phyloP scores from a whole-genome alignment of 2,797 vertebrate genomes.

The Anniella stebbinsi region DNA sequence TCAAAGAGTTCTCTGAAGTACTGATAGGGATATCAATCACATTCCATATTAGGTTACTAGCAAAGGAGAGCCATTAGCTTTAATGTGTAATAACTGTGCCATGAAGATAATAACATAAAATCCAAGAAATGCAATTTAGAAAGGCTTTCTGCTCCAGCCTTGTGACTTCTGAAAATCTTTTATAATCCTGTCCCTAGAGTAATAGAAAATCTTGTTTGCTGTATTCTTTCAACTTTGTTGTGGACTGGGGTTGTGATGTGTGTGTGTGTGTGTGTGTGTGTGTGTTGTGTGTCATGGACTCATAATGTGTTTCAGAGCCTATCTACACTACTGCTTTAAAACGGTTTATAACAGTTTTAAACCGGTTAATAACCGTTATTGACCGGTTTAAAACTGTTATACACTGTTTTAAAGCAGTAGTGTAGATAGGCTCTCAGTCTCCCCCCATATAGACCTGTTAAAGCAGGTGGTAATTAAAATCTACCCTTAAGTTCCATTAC shows the following conservation, averaged over 20 bases:
- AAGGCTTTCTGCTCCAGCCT: conserved; percentile 74
- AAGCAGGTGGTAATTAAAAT: conserved; percentile 24
- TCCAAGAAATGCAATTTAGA: conserved; percentile 79
- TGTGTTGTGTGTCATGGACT: conserved; percentile 37
- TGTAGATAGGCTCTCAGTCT: too few species aligned
- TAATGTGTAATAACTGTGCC: conserved; percentile 80
- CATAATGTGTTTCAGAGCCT: conserved; percentile 55
- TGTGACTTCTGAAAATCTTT: conserved; percentile 54
- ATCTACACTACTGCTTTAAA: too few species aligned
- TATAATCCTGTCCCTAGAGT: conserved; percentile 74
- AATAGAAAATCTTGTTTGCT: conserved; percentile 74
- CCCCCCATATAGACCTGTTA: background rate
- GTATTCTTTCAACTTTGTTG: conserved; percentile 67
- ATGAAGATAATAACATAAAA: conserved; percentile 80
- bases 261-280: conserved; percentile 50
- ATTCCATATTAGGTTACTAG: conserved; percentile 78
- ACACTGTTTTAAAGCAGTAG: too few species aligned
- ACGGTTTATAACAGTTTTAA: too few species aligned
- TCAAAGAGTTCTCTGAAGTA: conserved; percentile 65
- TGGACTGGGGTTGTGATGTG: conserved; percentile 43
- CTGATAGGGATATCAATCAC: conserved; percentile 73
- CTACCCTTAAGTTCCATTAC: background rate
- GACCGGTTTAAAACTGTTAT: too few species aligned
- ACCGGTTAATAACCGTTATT: too few species aligned
- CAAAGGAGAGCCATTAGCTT: conserved; percentile 79